Percentiles rank a stretch among this genome's conserved stretches.
Conservation (phyloP, 1,140 invertebrate genomes). For the Metopolophium dirhodum region DNA sequence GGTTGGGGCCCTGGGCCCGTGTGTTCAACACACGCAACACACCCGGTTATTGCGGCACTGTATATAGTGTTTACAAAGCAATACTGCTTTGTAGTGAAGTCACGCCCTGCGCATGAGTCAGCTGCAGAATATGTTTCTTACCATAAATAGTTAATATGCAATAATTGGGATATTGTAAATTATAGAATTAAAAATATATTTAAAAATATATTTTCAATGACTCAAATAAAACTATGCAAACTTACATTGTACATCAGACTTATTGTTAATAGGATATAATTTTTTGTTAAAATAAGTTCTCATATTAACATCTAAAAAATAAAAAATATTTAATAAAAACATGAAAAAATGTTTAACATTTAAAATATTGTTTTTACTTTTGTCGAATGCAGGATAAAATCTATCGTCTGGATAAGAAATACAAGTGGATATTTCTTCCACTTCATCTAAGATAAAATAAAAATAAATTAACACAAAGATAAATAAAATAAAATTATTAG, state of each 20-base stretch:
- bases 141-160: not conserved
- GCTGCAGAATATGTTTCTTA: not conserved
- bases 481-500: not conserved
- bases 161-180: not conserved
- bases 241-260: not conserved
- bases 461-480: not conserved
- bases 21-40: no score
- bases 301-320: conserved; percentile 9
- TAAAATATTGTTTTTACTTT: conserved; percentile 7
- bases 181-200: no score
- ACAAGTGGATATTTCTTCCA: not conserved
- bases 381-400: not conserved
- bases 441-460: not conserved
- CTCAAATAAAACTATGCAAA: not conserved
- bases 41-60: no score
- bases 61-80: not conserved
- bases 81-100: not conserved
- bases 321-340: not conserved
- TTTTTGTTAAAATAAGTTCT: conserved; percentile 49
- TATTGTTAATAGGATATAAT: not conserved
- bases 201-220: not conserved
- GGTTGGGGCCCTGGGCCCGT: no score
- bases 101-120: no score
- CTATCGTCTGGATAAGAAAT: not conserved
- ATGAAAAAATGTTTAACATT: not conserved